phyloP scores from a whole-genome alignment of 2,113 vertebrate genomes.

The Malurus cyaneus region DNA sequence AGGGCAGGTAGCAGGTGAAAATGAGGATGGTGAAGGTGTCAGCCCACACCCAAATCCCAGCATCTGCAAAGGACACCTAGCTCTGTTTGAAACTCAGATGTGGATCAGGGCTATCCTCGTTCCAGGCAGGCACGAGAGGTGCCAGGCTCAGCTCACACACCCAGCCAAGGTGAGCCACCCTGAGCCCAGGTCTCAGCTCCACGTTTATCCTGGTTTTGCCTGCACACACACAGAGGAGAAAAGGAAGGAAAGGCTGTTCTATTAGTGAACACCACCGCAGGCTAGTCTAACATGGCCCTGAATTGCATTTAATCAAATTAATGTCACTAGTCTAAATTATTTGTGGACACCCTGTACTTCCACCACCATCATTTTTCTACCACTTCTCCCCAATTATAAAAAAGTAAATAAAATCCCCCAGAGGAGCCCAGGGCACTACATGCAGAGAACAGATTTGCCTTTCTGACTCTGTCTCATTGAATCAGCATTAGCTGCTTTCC shows the following conservation, averaged over 20 bases:
- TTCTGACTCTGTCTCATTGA: conserved; percentile 51
- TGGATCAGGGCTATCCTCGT: fast-evolving
- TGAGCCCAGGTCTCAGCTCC: background rate
- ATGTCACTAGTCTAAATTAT: background rate
- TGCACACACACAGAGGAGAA: background rate
- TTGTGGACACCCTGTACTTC: background rate
- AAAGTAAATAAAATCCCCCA: background rate
- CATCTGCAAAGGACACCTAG: background rate
- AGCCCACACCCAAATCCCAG: background rate
- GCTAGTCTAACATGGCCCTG: background rate
- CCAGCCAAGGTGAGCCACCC: background rate
- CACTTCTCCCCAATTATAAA: conserved; percentile 23
- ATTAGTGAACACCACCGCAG: background rate
- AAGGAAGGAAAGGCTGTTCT: background rate
- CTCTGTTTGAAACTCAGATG: background rate
- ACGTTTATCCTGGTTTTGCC: background rate
- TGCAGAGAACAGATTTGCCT: conserved; percentile 36
- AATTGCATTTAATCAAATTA: conserved; percentile 7
- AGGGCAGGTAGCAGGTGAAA: background rate
- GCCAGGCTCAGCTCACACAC: background rate
- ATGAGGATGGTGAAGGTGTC: fast-evolving
- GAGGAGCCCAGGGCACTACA: conserved; percentile 40
- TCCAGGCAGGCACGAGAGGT: fast-evolving
- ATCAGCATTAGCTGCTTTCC: conserved; percentile 54
- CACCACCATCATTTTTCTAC: background rate